These are phyloP conservation scores for Cassiopea andromeda DNA, from an alignment of 30 jellyfish, hydroid and myxozoan species.

Conservation along the genomic window DNA sequence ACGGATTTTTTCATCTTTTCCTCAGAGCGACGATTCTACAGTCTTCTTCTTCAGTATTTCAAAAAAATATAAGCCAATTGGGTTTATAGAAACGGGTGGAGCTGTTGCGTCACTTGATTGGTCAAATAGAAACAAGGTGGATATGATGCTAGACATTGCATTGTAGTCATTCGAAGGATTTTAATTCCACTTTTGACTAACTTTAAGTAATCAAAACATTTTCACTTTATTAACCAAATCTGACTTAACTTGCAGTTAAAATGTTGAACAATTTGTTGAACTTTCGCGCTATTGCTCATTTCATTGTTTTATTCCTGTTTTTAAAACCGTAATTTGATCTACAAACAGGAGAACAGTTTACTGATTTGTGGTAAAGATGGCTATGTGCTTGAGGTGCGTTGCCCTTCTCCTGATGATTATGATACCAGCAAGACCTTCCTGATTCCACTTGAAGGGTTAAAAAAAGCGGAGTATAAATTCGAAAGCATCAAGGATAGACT, in stretches of 20 bases:
- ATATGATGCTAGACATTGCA: background rate
- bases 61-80: constrained; percentile 74
- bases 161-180: background rate
- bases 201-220: too few relatives aligned
- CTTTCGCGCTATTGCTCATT: too few relatives aligned
- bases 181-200: background rate
- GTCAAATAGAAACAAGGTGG: constrained; percentile 79
- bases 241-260: too few relatives aligned
- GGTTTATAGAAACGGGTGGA: constrained; percentile 86
- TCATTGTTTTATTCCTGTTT: too few relatives aligned
- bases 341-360: constrained; percentile 57
- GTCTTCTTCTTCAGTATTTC: constrained; percentile 84
- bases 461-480: constrained; percentile 76
- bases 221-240: too few relatives aligned
- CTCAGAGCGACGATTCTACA: constrained; percentile 88
- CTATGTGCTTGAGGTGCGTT: constrained; percentile 71
- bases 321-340: background rate
- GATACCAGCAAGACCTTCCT: constrained; percentile 83
- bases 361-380: constrained; percentile 85
- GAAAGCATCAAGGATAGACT: constrained; percentile 81
- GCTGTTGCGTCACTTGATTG: constrained; percentile 88
- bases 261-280: too few relatives aligned
- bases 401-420: constrained; percentile 70
- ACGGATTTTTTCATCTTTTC: background rate
- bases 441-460: constrained; percentile 69